phyloP scores from a whole-genome alignment of 2,113 vertebrate species.

The Vicugna pacos region DNA sequence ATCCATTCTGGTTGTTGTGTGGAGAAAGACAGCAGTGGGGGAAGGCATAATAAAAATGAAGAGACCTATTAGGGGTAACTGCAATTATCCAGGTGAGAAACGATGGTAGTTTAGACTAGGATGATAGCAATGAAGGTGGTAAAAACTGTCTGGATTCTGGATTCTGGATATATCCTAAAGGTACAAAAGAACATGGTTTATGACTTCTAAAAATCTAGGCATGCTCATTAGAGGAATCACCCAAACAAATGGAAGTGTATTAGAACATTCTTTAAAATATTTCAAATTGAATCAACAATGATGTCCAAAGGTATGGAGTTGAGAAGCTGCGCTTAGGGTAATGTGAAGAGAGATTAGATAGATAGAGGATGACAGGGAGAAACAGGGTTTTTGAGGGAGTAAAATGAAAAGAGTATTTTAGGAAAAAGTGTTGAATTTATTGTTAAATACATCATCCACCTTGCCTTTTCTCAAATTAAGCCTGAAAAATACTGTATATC shows the following conservation, averaged over 20 bases:
- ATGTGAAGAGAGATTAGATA: neutral
- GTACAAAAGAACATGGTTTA: neutral
- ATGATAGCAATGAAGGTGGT: neutral
- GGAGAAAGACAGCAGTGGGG: neutral
- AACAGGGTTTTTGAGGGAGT: neutral
- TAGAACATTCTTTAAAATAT: neutral
- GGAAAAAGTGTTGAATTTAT: neutral
- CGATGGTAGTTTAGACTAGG: neutral
- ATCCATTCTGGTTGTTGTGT: neutral
- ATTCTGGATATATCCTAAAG: neutral
- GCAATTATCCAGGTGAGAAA: neutral
- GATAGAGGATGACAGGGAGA: neutral
- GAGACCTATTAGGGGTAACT: no score
- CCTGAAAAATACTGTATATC: neutral
- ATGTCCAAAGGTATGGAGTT: neutral
- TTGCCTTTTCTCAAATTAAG: neutral
- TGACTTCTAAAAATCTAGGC: neutral
- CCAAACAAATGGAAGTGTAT: neutral
- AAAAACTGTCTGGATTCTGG: neutral
- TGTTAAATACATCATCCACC: neutral
- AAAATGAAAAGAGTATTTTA: neutral
- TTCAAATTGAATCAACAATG: neutral
- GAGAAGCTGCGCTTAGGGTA: neutral
- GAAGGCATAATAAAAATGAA: neutral
- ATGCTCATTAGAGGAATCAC: neutral